phyloP scores from a whole-genome alignment of 2,797 vertebrate genomes.

The Hipposideros larvatus region DNA sequence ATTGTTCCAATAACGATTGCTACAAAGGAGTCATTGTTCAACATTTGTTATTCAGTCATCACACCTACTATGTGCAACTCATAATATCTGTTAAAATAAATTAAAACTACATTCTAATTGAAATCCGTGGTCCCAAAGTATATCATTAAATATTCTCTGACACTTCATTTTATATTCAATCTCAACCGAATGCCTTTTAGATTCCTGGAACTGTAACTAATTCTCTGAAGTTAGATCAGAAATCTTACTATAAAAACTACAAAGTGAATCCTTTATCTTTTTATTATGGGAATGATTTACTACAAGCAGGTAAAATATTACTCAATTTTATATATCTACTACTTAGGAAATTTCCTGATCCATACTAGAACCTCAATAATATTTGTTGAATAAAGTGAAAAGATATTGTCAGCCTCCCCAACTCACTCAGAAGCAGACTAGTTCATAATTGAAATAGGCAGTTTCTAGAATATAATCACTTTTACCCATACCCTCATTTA shows the following conservation, averaged over 20 bases:
- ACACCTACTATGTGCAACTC: neutral
- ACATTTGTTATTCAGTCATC: neutral
- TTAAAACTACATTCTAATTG: neutral
- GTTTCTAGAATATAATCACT: neutral
- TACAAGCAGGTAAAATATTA: neutral
- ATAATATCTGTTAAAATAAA: constrained; percentile 6
- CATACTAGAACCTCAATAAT: neutral
- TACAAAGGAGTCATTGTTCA: neutral
- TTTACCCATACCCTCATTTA: neutral
- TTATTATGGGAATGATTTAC: neutral
- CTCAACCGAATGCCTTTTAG: neutral
- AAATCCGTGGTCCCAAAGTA: neutral
- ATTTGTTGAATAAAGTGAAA: neutral
- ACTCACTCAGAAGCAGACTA: neutral
- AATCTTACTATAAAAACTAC: neutral
- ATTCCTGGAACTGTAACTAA: neutral
- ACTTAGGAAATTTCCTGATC: neutral
- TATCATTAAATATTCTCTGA: neutral
- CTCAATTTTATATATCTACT: neutral
- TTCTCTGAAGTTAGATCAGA: neutral
- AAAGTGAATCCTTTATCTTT: neutral
- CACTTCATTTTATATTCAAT: neutral
- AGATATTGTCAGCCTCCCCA: neutral
- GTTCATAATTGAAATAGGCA: neutral
- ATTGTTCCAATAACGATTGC: neutral